Base-by-base conservation (phyloP, 2,797 vertebrate genomes). In the Melanotaenia nigrans region DNA sequence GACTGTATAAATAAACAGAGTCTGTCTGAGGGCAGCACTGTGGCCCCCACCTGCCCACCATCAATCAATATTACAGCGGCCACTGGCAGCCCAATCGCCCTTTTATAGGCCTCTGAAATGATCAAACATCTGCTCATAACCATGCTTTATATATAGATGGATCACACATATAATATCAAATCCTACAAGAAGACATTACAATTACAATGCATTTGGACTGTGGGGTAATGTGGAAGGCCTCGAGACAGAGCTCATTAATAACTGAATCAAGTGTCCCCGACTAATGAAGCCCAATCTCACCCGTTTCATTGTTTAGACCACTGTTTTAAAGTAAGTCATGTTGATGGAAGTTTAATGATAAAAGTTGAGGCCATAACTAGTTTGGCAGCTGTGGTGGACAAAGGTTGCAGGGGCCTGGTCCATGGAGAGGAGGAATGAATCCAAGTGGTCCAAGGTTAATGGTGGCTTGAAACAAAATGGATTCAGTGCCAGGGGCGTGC, bases 391-490 rank as follows among this genome's bases (percentile, higher is more conserved):
- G 77, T 59, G 82, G 83, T 88, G 86, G 88, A 90, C 89, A 92
- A 91, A 92, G 92, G 92, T 94, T 88, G 78, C 64, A 40, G 81
- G 63, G 86, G 85, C 83, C 78, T 65, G 28, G 90, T 90, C 89
- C 86, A 70, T 40, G 65, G 91, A 90, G 90, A 88, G 77, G 73
- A 92, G 95, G 95, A 96, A 96, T 92, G 96, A 96, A 96, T 97
- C 94, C 95, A 96, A 95, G 94, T 96, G 95, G 95, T 96, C 96
- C 96, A 97, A 98, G 97, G 97, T 98, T 98, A 99, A 98, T 98
- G 95, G 95, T 96, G 95, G 95, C 94, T 95, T 90, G 94, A 95
- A 97, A 94, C 96, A 97, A 96, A 98, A 98, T 95, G 95, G 95
- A 98, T 98, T 96, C 95, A 78, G 80, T 95, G 96, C 96, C 96